Evolutionary conservation across 2,113 vertebrate species (phyloP).

Genomic region (Pycnonotus jocosus): DNA sequence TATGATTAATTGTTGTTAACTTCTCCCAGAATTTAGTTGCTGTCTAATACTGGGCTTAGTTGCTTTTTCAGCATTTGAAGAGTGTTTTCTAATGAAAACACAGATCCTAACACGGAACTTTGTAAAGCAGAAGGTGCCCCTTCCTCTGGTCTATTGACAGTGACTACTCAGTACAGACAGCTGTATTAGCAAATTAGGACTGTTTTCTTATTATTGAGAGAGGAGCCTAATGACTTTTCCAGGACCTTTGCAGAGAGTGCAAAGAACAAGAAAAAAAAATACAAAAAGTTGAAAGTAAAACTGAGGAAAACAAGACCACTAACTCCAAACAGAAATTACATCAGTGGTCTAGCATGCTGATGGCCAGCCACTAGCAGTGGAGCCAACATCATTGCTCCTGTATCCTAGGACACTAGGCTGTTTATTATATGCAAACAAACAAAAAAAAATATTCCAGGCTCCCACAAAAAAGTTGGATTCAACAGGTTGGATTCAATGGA

Average conservation of each 20-base stretch:
- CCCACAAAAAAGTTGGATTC: not conserved
- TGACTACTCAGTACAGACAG: not conserved
- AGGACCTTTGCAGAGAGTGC: not conserved
- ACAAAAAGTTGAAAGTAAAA: not conserved
- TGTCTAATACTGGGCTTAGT: not conserved
- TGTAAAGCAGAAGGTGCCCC: not conserved
- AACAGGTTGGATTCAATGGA: too few relatives aligned
- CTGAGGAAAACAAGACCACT: not conserved
- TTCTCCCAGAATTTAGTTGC: not conserved
- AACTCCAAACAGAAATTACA: not conserved
- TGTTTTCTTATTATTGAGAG: not conserved
- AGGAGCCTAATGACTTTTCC: not conserved
- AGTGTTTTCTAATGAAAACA: not conserved
- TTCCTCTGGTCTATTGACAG: not conserved
- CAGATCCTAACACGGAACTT: not conserved
- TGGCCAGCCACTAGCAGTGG: not conserved
- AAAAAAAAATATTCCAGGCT: not conserved
- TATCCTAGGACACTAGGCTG: not conserved
- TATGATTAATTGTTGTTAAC: not conserved
- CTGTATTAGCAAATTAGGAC: not conserved
- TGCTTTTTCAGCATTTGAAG: not conserved
- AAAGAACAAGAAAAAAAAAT: not conserved
- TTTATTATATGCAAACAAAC: not conserved
- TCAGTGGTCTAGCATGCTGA: not conserved
- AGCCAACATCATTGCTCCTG: not conserved